Conservation (phyloP, 2,113 vertebrate genomes). For the Sturnus vulgaris region DNA sequence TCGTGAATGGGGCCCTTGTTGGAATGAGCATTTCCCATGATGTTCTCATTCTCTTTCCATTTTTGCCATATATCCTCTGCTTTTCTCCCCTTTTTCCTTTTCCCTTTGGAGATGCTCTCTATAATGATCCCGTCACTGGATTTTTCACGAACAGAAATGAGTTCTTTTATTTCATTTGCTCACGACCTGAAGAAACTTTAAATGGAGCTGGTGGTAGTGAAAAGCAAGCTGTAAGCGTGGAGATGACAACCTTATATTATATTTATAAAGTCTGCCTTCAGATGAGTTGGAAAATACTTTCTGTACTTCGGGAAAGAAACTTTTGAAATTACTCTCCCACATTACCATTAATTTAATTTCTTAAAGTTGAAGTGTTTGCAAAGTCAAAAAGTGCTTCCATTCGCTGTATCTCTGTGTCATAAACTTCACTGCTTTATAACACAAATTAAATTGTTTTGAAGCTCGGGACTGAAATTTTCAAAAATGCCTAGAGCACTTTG, state of each 20-base stretch:
- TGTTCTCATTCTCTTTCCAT: conserved; percentile 35
- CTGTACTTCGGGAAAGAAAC: conserved; percentile 23
- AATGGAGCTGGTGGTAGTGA: conserved; percentile 2
- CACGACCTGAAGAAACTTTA: conserved; percentile 12
- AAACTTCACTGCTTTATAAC: not conserved
- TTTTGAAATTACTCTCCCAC: conserved; percentile 65
- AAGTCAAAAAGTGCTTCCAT: conserved; percentile 17
- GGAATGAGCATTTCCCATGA: conserved; percentile 16
- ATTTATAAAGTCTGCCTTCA: conserved; percentile 59
- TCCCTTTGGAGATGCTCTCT: not conserved
- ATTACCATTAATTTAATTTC: conserved; percentile 65
- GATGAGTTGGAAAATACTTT: conserved; percentile 49
- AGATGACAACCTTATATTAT: conserved; percentile 65
- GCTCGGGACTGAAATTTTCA: not conserved
- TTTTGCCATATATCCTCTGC: not conserved
- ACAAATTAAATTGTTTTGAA: conserved; percentile 40
- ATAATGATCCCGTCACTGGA: conserved; percentile 9
- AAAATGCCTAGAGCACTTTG: conserved; percentile 31
- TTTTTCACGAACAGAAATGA: not conserved
- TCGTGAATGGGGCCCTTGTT: conserved; percentile 36
- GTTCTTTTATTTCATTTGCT: conserved; percentile 30
- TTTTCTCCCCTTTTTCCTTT: not conserved
- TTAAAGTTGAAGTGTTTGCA: conserved; percentile 54
- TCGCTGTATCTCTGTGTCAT: conserved; percentile 14
- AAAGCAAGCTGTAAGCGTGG: not conserved